Percentiles rank a stretch among this genome's conserved stretches.
Conservation (phyloP, 2,113 vertebrate species). For the Heptranchias perlo region DNA sequence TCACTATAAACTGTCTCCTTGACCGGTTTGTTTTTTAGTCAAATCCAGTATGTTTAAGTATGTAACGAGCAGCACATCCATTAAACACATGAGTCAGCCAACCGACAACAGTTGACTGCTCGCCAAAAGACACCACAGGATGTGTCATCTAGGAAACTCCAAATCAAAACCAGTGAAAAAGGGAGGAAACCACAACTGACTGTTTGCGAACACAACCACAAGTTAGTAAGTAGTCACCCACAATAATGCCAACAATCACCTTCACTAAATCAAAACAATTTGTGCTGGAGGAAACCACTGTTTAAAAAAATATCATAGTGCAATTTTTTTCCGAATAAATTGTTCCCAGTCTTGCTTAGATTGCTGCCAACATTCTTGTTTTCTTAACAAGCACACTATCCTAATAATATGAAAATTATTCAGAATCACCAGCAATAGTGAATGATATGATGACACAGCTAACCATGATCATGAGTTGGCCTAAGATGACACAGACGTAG, state of each 20-base stretch:
- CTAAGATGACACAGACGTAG: not conserved
- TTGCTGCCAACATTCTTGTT: not conserved
- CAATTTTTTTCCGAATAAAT: constrained; percentile 30
- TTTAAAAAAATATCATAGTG: not conserved
- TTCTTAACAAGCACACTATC: constrained; percentile 6
- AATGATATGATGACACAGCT: not conserved
- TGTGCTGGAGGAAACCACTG: not conserved
- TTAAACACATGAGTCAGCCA: constrained; percentile 27
- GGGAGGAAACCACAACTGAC: constrained; percentile 30
- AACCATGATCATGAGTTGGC: not conserved
- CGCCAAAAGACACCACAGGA: constrained; percentile 18
- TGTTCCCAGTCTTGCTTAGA: not conserved
- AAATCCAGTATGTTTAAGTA: not conserved
- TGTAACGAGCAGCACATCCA: not conserved
- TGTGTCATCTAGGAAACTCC: constrained; percentile 37
- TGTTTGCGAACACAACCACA: not conserved
- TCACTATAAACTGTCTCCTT: not conserved
- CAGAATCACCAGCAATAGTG: not conserved
- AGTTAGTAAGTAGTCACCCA: constrained; percentile 27
- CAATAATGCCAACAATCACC: constrained; percentile 4
- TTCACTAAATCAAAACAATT: not conserved
- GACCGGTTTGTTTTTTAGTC: not conserved
- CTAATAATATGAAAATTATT: constrained; percentile 16
- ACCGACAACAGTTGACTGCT: constrained; percentile 17
- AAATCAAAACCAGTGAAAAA: constrained; percentile 18